phyloP scores from a whole-genome alignment of 2,113 vertebrate species.

The Solenodon paradoxus region DNA sequence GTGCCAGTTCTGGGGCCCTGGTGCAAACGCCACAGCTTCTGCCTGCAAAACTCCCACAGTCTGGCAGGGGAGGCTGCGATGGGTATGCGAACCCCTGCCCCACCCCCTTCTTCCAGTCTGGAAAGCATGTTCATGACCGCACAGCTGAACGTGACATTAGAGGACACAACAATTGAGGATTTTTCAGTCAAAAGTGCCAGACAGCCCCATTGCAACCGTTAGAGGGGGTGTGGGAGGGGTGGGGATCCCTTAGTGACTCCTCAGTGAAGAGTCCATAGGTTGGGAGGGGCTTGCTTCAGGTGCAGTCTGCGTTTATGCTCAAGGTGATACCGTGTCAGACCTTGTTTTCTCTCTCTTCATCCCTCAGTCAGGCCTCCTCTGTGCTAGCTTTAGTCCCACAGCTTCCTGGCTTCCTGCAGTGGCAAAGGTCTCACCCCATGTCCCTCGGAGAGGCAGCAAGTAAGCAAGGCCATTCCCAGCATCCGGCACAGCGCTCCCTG shows the following conservation, averaged over 20 bases:
- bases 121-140: not conserved
- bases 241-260: not conserved
- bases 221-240: too few relatives aligned
- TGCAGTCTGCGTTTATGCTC: not conserved
- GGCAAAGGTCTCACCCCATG: too few relatives aligned
- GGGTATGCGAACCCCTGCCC: not conserved
- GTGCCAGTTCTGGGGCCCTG: too few relatives aligned
- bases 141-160: not conserved
- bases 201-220: not conserved
- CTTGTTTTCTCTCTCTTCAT: not conserved
- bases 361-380: not conserved
- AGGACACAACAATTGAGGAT: not conserved
- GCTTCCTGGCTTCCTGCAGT: accelerated
- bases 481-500: not conserved
- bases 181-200: not conserved
- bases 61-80: not conserved
- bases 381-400: not conserved
- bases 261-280: not conserved
- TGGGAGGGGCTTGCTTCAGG: not conserved
- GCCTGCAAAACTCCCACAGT: not conserved
- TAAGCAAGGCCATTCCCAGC: not conserved
- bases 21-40: too few relatives aligned
- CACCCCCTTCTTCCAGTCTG: not conserved
- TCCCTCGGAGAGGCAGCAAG: too few relatives aligned
- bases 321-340: accelerated